Evolutionary conservation across 2,113 vertebrate species (phyloP), one percentile per base, ranked within the genome.

Genomic region (Colaptes auratus): DNA sequence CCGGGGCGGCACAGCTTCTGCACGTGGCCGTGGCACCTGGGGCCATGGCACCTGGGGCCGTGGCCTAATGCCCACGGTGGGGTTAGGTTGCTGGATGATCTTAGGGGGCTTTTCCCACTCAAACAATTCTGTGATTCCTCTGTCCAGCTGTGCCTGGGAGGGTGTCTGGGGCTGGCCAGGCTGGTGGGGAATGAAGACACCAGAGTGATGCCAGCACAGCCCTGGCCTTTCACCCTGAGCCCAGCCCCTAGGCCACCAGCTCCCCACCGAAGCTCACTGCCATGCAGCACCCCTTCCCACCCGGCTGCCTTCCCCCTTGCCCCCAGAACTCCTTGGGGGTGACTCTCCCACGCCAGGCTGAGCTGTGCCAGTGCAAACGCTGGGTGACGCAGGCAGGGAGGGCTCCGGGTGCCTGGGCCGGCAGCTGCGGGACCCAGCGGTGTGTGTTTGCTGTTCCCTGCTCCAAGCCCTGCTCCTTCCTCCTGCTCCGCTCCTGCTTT

Each of bases 371-470:
- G 56, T 0, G 3, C 78, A 15, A 63, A 23, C 33, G 30, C 18
- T 1, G 3, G 55, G 30, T 82, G 94, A 85, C 50, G 28, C 83
- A 60, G 88, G 63, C 6, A 1, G 69, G 72, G 44, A 75, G 18
- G 44, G 28, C 15, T 5, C 70, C 24, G 76, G 67, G 78, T 5
- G 8, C 44, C 7, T 3, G 4, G 36, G 91, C 89, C 28, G 69
- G 84, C 59, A 93, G 74, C 91, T 23, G 66, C 3, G 84, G 79
- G 84, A 92, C 82, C 70, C 89, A 55, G 24, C 1, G 2, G 31
- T 2, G 17, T 2, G 17, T 95, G 92, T 95, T 96, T 96, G 96
- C 91, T 96, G 95, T 96, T 96, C 95, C 91, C 60, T 76, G 50
- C 91, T 79, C 89, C 95, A 94, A 89, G 86, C 94, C 79, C 42